Evolutionary conservation across 2,888 invertebrate genomes (phyloP), one percentile per base, ranked within the genome.

Genomic region (Microctonus brassicae): DNA sequence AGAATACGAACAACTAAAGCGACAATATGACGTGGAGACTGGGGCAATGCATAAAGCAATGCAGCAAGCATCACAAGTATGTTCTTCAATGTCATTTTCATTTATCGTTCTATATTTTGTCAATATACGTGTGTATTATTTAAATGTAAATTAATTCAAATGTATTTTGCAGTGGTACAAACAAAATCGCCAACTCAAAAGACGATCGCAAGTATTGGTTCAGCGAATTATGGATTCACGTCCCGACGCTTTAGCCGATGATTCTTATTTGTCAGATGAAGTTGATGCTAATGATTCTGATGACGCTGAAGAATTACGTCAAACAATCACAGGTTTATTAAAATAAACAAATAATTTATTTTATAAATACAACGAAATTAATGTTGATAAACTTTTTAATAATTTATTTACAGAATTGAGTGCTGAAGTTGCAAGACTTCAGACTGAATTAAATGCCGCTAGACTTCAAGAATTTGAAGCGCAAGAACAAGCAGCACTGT

Each of bases 31-130:
- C 78, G 90, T 93, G 42, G 94, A 94, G 82, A 91, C 92, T 0
- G 91, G 91, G 2, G 93, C 93, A 62, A 93, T 93, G 93, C 91
- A 93, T 77, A 93, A 93, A 89, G 92, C 93, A 63, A 90, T 93
- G 89, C 91, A 91, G 74, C 92, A 92, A 72, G 93, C 93, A 24
- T 84, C 86, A 47, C 84, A 87, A 82, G 87, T 87, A 81, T 68
- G 74, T 53, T 57, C n/a, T 29, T 62, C 11, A 52, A 39, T 42
- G 33, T 52, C 64, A 33, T 47, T 36, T 3, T 17, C n/a, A 42
- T 2, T 42, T 17, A 2, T 47, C 17, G 17, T 47, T n/a, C 17
- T 7, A 66, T 66, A 63, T n/a, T n/a, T n/a, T n/a, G 20, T 24
- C 22, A 47, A 10, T 63, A 0, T 10, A 57, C n/a, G 52, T 26